Evolutionary conservation across 2,888 invertebrate genomes (phyloP).

Genomic region (Drosophila antonietae): DNA sequence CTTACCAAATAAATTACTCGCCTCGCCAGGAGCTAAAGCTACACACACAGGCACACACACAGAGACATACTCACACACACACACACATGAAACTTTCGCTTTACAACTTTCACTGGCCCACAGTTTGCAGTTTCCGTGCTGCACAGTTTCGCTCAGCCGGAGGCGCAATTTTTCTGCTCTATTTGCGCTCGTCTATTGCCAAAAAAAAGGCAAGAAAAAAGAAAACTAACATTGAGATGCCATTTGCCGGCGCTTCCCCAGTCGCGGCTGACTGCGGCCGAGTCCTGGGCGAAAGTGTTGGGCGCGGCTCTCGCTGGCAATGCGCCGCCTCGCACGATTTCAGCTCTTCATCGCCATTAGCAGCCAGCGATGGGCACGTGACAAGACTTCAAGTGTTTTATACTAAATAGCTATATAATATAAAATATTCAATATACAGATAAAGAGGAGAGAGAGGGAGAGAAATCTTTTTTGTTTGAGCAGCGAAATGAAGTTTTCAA

Average conservation of each 20-base stretch:
- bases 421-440: neutral
- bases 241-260: slow-evolving; percentile 60
- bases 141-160: slow-evolving; percentile 20
- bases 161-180: slow-evolving; percentile 77
- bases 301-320: slow-evolving; percentile 30
- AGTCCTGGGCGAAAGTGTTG: slow-evolving; percentile 51
- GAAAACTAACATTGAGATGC: slow-evolving; percentile 64
- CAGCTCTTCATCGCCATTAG: slow-evolving; percentile 33
- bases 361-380: slow-evolving; percentile 65
- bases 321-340: slow-evolving; percentile 27
- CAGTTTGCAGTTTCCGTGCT: neutral
- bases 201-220: slow-evolving; percentile 35
- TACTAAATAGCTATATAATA: neutral
- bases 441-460: neutral
- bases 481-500: too few species aligned
- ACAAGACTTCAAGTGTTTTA: slow-evolving; percentile 31
- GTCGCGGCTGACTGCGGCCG: slow-evolving; percentile 58
- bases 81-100: slow-evolving; percentile 55
- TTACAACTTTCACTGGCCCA: slow-evolving; percentile 61
- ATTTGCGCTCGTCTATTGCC: slow-evolving; percentile 73
- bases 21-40: slow-evolving; percentile 2
- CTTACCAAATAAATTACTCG: slow-evolving; percentile 73
- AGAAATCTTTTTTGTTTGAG: too few species aligned
- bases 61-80: neutral
- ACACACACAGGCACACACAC: neutral